These are phyloP conservation scores for Cyanocitta stelleri DNA, from an alignment of 2,113 vertebrate species.

Conservation along the genomic window DNA sequence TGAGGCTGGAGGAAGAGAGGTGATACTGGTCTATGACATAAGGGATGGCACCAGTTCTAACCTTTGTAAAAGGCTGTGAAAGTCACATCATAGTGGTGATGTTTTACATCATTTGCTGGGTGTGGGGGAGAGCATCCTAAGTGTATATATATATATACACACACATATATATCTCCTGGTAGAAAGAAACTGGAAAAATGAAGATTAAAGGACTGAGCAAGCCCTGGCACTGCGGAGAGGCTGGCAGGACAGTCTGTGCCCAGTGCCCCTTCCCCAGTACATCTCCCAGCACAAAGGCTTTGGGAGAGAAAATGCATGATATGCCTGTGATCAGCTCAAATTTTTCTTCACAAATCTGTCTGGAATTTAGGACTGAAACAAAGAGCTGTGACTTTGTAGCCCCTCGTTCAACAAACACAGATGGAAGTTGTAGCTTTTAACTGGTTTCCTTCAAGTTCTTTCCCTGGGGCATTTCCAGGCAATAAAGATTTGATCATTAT, in stretches of 20 bases:
- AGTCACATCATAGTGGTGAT: background rate
- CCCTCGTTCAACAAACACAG: background rate
- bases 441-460: background rate
- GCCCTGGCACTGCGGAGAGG: background rate
- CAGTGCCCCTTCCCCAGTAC: background rate
- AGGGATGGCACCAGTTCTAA: background rate
- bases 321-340: background rate
- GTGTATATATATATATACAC: accelerated
- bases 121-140: background rate
- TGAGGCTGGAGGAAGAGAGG: background rate
- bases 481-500: background rate
- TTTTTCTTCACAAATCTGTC: background rate
- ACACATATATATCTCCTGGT: background rate
- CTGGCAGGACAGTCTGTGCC: background rate
- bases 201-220: background rate
- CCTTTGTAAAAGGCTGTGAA: background rate
- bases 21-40: background rate
- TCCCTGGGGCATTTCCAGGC: background rate
- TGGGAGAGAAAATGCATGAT: background rate
- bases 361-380: background rate
- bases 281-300: background rate
- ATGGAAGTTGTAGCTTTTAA: background rate
- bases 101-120: background rate
- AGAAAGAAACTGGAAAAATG: background rate
- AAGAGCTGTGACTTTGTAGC: background rate